A percentile compares a stretch with the other conserved stretches of the same genome.
These are phyloP conservation scores for Cygnus olor DNA, from an alignment of 2,797 vertebrate genomes.

Conservation along the genomic window DNA sequence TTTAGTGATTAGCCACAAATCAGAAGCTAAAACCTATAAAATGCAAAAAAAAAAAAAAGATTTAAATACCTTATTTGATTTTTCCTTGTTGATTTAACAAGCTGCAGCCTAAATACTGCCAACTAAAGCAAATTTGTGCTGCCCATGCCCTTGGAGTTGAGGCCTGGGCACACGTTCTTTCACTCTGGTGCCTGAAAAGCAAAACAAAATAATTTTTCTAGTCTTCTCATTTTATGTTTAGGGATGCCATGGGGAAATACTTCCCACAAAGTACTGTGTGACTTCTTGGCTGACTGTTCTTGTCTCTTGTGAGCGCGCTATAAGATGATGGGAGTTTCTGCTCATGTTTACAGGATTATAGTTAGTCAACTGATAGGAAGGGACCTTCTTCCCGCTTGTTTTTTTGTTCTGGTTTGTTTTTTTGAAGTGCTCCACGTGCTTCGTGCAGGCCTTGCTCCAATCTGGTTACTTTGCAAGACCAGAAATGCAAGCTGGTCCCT, in stretches of 20 bases:
- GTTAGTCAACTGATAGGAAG: fast-evolving
- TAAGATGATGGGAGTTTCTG: background rate
- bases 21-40: background rate
- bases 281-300: background rate
- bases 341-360: background rate
- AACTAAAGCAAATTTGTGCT: background rate
- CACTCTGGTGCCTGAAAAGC: background rate
- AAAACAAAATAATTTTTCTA: background rate
- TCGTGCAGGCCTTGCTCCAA: background rate
- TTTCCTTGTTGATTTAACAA: background rate
- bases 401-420: background rate
- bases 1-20: background rate
- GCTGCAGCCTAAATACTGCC: background rate
- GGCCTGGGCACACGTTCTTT: background rate
- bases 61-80: background rate
- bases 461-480: background rate
- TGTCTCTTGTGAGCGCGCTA: background rate
- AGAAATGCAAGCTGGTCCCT: background rate
- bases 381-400: background rate
- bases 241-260: background rate
- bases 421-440: background rate
- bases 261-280: background rate
- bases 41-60: background rate
- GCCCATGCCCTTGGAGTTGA: background rate
- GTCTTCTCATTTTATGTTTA: background rate